phyloP scores from a whole-genome alignment of 2,888 invertebrate genomes.

The Pseudococcus viburni region DNA sequence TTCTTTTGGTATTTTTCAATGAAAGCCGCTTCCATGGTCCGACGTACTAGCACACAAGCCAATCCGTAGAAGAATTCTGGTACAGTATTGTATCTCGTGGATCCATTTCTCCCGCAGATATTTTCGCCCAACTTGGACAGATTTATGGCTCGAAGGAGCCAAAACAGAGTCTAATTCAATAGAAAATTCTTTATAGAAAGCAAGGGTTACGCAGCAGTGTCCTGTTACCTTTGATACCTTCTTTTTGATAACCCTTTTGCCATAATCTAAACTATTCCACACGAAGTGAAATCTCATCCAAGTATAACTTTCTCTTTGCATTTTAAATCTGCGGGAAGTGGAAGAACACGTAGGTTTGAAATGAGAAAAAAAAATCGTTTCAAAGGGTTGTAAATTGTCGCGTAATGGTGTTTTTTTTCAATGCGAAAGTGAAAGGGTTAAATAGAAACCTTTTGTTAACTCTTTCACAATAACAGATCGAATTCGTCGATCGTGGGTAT shows the following conservation, averaged over 20 bases:
- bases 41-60: not conserved
- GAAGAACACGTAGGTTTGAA: not conserved
- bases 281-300: not conserved
- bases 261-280: not conserved
- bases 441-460: not conserved
- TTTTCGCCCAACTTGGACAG: not conserved
- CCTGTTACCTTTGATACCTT: conserved; percentile 5
- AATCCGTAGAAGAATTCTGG: not conserved
- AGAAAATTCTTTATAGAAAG: not conserved
- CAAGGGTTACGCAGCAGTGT: conserved; percentile 22
- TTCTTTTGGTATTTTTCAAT: not conserved
- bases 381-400: conserved; percentile 1
- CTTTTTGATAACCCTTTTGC: not conserved
- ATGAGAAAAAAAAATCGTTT: not conserved
- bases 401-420: not conserved
- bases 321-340: conserved; percentile 14
- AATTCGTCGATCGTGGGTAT: not conserved
- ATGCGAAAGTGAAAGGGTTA: not conserved
- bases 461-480: not conserved
- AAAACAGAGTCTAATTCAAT: not conserved
- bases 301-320: not conserved
- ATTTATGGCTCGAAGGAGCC: not conserved
- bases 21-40: not conserved
- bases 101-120: conserved; percentile 19
- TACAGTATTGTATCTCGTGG: not conserved